phyloP scores from a whole-genome alignment of 2,888 invertebrate species.

The Imbricaverruca yamaguchii region DNA sequence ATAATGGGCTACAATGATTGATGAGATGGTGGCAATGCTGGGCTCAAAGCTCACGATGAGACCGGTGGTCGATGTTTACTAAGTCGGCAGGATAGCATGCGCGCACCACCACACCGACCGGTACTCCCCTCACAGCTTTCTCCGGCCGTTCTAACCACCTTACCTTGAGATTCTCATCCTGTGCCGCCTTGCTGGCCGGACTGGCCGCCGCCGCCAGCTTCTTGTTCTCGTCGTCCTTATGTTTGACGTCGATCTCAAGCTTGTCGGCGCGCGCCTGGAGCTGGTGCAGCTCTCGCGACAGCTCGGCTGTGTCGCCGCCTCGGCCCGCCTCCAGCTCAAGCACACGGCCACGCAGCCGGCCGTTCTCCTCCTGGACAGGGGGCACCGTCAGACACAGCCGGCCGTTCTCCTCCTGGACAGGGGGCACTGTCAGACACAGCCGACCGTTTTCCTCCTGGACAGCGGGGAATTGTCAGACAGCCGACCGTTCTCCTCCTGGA shows the following conservation, averaged over 20 bases:
- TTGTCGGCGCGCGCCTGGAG: constrained; percentile 28
- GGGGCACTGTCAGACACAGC: background rate
- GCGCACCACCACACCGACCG: no score
- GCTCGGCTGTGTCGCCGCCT: constrained; percentile 29
- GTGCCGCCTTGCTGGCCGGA: constrained; percentile 30
- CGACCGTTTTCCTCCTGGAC: no score
- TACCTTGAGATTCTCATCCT: constrained; percentile 32
- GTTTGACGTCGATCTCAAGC: constrained; percentile 29
- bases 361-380: constrained; percentile 64
- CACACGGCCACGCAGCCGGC: constrained; percentile 55
- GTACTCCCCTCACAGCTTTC: no score
- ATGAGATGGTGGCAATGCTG: no score
- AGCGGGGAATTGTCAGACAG: no score
- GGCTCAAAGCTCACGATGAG: no score
- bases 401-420: no score
- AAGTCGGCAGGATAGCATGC: no score
- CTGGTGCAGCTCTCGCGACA: constrained; percentile 29
- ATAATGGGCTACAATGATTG: no score
- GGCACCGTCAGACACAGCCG: background rate
- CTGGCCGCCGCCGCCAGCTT: background rate
- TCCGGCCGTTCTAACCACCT: background rate
- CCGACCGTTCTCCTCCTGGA: no score
- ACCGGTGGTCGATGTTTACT: no score
- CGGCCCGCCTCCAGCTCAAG: constrained; percentile 38
- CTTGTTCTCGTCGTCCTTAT: constrained; percentile 25